Evolutionary conservation across 2,113 vertebrate species (phyloP), one percentile per base, ranked within the genome.

Genomic region (Toxotes jaculatrix): DNA sequence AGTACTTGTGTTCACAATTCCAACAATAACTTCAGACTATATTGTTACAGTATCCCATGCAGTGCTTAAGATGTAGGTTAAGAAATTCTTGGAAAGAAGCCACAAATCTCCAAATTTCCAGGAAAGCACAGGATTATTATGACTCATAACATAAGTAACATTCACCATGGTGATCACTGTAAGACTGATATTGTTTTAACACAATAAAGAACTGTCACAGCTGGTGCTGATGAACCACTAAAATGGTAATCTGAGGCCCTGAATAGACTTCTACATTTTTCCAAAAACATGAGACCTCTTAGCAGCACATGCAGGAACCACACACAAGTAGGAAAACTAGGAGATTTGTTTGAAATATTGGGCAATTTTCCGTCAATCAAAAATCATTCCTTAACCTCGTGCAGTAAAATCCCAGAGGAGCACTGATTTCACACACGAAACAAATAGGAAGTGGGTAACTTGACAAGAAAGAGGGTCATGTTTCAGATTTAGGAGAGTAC

Each of bases 381-480:
- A 93, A 90, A 76, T 43, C 32, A 61, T 89, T 84, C 72, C 32
- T 55, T 83, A 80, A 74, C 65, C 73, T 72, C 45, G n/a, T 68
- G 63, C n/a, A 65, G 62, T 77, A 67, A 85, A 87, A 86, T 47
- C 60, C 31, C 67, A 64, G 70, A 70, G 75, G 59, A 61, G 59
- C 68, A 77, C 64, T 32, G 38, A 79, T 88, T 88, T 74, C 42
- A 74, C 55, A 87, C 79, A 86, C 55, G 69, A 80, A 84, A 77
- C 77, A 85, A 86, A 91, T 70, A 80, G 68, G 79, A 92, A 93
- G 90, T 76, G 74, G 75, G 62, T 55, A 85, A 91, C 80, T 85
- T 70, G 68, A 87, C 66, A 59, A 82, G 73, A 93, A 80, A 79
- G 77, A 61, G 31, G 56, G 68, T 80, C 9, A 6, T 80, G 76